Conservation (phyloP, 1,140 invertebrate species). For the Paramacrobiotus metropolitanus region DNA sequence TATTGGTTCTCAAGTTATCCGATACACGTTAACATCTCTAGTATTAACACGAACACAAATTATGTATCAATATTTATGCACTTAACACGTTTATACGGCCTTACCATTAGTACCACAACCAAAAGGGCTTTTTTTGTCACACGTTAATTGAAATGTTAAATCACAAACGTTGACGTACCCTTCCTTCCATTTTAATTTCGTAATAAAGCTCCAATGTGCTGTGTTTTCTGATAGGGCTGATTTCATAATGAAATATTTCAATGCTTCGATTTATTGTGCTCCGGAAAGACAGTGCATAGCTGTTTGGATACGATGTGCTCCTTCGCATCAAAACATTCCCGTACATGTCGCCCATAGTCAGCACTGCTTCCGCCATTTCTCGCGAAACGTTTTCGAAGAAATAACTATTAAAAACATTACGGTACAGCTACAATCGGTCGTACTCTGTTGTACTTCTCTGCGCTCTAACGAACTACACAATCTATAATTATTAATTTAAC, state of each 20-base stretch:
- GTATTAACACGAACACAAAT: too few relatives aligned
- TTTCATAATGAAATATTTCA: background rate
- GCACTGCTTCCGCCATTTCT: background rate
- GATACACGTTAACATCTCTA: too few relatives aligned
- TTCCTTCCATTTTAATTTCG: constrained; percentile 2
- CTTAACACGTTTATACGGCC: too few relatives aligned
- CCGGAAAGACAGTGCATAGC: background rate
- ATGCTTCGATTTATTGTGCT: background rate
- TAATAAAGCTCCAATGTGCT: background rate
- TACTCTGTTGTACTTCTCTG: too few relatives aligned
- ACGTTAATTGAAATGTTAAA: too few relatives aligned
- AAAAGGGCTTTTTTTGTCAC: too few relatives aligned
- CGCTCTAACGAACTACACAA: background rate
- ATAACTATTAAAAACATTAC: background rate
- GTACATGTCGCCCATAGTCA: background rate
- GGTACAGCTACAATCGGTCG: background rate
- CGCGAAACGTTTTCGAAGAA: constrained; percentile 1
- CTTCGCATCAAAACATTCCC: background rate
- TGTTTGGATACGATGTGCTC: background rate
- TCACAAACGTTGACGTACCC: too few relatives aligned
- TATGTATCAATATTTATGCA: too few relatives aligned
- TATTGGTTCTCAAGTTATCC: background rate
- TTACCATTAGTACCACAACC: too few relatives aligned
- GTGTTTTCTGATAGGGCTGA: background rate
- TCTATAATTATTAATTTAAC: background rate